Base-by-base conservation (phyloP, 1,140 invertebrate genomes). In the Bombus confusus region DNA sequence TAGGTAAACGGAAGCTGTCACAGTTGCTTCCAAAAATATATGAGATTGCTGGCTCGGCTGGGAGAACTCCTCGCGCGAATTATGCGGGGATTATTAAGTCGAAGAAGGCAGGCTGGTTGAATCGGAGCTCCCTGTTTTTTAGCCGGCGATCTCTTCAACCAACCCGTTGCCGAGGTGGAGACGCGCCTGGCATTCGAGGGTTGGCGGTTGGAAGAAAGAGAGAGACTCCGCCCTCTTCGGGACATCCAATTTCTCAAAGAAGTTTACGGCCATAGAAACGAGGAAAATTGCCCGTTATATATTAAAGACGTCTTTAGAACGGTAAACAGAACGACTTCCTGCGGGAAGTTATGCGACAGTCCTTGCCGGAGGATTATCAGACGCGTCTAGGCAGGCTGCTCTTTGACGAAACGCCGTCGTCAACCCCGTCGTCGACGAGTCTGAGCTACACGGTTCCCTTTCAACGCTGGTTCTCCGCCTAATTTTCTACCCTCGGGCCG, bases 251-350 rank as follows among this genome's bases (percentile, higher is more conserved):
- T 91, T 91, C 87, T 87, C 83, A 75, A 86, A 88, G 86, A 91
- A 91, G 87, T 91, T 90, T 88, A 90, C 86, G 68, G 83, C 85
- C 82, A 87, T 83, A 88, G 86, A 91, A 75, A 88, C 88, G 84
- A 88, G 87, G 86, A 91, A 91, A 91, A 91, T 91, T 91, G 88
- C 86, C 87, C 73, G 90, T 88, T 91, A 90, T 88, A 88, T 88
- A 91, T 91, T 91, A 90, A 91, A 91, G 86, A 88, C 86, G 83
- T 91, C 87, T 88, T 91, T 91, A 90, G 88, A 91, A 91, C 88
- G 87, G 87, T 87, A 91, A 91, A 91, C 90, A 91, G 90, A 91
- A 86, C 75, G 88, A 91, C 79, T 88, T 88, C 87, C 83, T 66
- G 72, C 66, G 77, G 80, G 39, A 81, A 80, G 76, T 90, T 91